phyloP scores from a whole-genome alignment of 2,113 vertebrate genomes.

The Capreolus pygargus region DNA sequence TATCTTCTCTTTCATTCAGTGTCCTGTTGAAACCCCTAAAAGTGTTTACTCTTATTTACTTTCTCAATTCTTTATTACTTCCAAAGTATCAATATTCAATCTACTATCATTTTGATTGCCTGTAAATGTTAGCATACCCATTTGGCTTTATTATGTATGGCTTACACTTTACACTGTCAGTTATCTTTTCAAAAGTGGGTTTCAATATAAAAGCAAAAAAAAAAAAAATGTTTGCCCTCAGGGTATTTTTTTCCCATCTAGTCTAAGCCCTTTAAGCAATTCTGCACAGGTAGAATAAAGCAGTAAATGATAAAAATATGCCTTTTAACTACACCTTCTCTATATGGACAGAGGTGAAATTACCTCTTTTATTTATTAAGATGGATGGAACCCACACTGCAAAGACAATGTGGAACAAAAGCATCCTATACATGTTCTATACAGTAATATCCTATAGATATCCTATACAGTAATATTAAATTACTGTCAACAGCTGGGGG shows the following conservation, averaged over 20 bases:
- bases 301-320: neutral
- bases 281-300: neutral
- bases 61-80: conserved; percentile 11
- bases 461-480: neutral
- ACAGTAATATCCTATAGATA: no score
- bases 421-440: neutral
- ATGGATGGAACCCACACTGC: neutral
- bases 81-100: neutral
- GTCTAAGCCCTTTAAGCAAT: neutral
- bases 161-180: neutral
- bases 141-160: neutral
- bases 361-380: neutral
- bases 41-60: neutral
- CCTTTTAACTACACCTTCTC: neutral
- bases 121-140: neutral
- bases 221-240: neutral
- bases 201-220: neutral
- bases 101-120: neutral
- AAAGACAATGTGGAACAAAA: neutral
- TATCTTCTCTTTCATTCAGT: neutral
- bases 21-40: neutral
- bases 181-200: neutral
- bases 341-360: neutral
- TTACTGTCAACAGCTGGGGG: neutral
- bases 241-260: neutral